Percentiles rank a stretch among this genome's conserved stretches.
These are phyloP conservation scores for Cacoxenus indagator DNA, from an alignment of 2,888 invertebrate species.

Conservation along the genomic window DNA sequence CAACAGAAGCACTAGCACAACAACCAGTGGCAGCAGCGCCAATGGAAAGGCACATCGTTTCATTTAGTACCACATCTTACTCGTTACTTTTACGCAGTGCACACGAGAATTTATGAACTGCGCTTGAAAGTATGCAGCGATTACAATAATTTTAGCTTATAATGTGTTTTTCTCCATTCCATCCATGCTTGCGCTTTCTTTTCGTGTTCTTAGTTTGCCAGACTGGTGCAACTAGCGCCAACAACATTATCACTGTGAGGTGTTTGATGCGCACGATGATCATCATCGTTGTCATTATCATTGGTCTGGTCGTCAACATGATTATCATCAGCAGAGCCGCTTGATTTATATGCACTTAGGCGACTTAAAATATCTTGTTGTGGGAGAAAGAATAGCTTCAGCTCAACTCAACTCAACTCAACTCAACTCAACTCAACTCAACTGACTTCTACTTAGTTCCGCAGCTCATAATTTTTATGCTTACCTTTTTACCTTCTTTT, in stretches of 20 bases:
- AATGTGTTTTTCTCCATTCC: neutral
- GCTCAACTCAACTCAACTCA: neutral
- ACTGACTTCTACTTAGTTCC: neutral
- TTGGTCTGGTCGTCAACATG: neutral
- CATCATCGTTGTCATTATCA: too few species aligned
- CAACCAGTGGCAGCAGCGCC: too few species aligned
- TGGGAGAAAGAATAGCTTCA: constrained; percentile 5
- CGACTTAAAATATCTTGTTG: constrained; percentile 49
- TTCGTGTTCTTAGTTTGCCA: too few species aligned
- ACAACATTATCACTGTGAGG: too few species aligned
- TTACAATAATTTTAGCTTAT: constrained; percentile 4
- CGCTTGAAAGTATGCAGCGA: neutral
- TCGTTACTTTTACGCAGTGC: too few species aligned
- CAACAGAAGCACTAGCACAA: too few species aligned
- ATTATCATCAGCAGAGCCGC: neutral
- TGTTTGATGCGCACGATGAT: too few species aligned
- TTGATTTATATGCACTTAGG: constrained; percentile 52
- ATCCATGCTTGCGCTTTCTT: neutral
- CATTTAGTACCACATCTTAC: too few species aligned
- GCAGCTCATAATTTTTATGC: constrained; percentile 44
- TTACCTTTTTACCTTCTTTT: constrained; percentile 29
- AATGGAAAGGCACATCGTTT: too few species aligned
- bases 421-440: too few species aligned
- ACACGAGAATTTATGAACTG: neutral
- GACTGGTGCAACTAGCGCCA: too few species aligned